Base-by-base conservation (phyloP, 2,888 invertebrate species). In the Poecilobothrus nobilitatus region DNA sequence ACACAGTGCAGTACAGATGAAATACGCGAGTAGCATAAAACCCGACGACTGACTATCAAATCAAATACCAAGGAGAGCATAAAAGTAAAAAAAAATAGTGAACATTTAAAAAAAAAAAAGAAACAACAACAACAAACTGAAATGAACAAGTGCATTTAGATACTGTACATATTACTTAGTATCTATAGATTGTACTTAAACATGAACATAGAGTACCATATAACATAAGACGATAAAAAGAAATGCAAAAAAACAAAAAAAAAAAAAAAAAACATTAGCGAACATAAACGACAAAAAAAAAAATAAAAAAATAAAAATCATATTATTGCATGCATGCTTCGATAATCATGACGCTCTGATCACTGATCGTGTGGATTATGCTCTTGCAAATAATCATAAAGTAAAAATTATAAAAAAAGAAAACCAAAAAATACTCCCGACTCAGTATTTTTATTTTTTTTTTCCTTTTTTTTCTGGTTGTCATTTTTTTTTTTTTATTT, bases 311-410 rank as follows among this genome's bases (percentile, higher is more conserved):
- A n/a, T 7, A 34, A 37, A 37, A 53, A 53, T 53, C 53, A 53
- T 53, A 53, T 53, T 53, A 53, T 53, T 53, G 53, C 53, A 53
- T 63, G 63, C 63, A 63, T 63, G 63, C 27, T 63, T 63, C 27
- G 27, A 18, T 63, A 27, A 63, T 63, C 63, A 63, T 63, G 63
- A 63, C 53, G 53, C 53, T 53, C 53, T 53, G 53, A 53, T 53
- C 53, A 53, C 53, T 63, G 63, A 63, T 63, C 63, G 63, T 63
- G 63, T 63, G 63, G 63, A 63, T 63, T 63, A 63, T 63, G 63
- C 53, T 53, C 53, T 53, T 53, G 53, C 53, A 53, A 53, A 53
- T 53, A 53, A 53, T 53, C 53, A 53, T n/a, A 53, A 53, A 15
- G n/a, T 18, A 53, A 53, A 53, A 15, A 53, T 12, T 18, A n/a